These are phyloP conservation scores for Canis aureus DNA, from an alignment of 2,113 vertebrate species.

Conservation along the genomic window DNA sequence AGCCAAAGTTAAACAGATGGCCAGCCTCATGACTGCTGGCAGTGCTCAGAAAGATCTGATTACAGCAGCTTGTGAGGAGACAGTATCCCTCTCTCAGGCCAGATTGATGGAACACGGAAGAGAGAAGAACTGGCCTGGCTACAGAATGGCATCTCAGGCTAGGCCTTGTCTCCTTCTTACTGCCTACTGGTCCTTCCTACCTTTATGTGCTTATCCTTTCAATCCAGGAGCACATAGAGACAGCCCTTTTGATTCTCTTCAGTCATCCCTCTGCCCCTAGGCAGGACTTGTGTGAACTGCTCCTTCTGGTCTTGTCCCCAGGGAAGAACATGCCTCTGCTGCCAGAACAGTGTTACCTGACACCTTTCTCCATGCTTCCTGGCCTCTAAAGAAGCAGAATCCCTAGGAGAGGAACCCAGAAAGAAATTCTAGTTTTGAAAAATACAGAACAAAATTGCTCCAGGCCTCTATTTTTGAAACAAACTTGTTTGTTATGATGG, in stretches of 20 bases:
- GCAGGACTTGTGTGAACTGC: background rate
- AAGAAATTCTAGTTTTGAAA: constrained; percentile 64
- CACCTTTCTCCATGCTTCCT: constrained; percentile 28
- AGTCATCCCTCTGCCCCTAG: background rate
- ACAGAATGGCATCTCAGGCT: background rate
- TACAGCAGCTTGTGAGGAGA: background rate
- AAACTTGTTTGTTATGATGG: constrained; percentile 75
- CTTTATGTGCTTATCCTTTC: background rate
- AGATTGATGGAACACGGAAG: background rate
- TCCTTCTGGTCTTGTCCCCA: background rate
- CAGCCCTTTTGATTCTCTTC: background rate
- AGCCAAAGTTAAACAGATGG: background rate
- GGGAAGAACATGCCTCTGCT: background rate
- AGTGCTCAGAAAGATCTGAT: background rate
- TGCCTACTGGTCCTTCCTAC: background rate
- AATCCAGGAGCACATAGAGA: background rate
- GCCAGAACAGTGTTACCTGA: constrained; percentile 10
- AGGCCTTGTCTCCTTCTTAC: background rate
- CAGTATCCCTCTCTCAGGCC: background rate
- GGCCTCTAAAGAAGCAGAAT: constrained; percentile 45
- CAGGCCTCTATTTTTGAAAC: constrained; percentile 70
- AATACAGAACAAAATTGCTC: constrained; percentile 69
- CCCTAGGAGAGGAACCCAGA: constrained; percentile 65
- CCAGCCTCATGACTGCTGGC: background rate
- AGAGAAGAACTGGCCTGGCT: background rate